Conservation (phyloP, 2,797 vertebrate genomes). For the Parotocinclus haroldoi region DNA sequence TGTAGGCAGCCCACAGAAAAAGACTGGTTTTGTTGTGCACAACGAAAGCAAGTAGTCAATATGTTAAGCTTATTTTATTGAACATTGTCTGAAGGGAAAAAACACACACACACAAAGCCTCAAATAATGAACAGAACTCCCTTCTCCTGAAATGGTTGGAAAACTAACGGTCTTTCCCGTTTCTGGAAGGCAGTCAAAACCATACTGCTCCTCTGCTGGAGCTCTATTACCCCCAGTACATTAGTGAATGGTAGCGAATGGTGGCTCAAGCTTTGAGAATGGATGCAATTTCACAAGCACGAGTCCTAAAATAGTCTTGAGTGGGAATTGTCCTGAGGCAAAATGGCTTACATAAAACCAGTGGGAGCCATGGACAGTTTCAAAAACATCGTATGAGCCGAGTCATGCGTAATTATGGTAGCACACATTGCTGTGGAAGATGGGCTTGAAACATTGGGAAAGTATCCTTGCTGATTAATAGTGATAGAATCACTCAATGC, state of each 20-base stretch:
- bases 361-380: constrained; percentile 9
- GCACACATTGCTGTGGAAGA: constrained; percentile 6
- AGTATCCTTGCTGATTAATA: constrained; percentile 18
- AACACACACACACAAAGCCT: constrained; percentile 26
- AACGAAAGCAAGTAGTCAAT: not conserved
- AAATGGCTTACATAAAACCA: constrained; percentile 22
- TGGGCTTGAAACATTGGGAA: not conserved
- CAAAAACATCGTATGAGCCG: constrained; percentile 7
- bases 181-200: constrained; percentile 25
- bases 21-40: not conserved
- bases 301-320: constrained; percentile 36
- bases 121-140: constrained; percentile 28
- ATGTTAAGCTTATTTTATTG: constrained; percentile 40
- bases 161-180: constrained; percentile 26
- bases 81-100: constrained; percentile 44
- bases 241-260: constrained; percentile 24
- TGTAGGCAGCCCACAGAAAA: not conserved
- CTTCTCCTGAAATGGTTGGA: constrained; percentile 23
- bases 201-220: constrained; percentile 8
- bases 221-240: constrained; percentile 28
- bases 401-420: constrained; percentile 15
- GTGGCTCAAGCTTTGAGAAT: constrained; percentile 34
- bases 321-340: constrained; percentile 26
- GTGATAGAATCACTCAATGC: constrained; percentile 20
- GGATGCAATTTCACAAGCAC: constrained; percentile 36